A percentile compares a stretch with the other conserved stretches of the same genome.
Conservation (phyloP, 2,113 vertebrate species). For the Galbula dea region DNA sequence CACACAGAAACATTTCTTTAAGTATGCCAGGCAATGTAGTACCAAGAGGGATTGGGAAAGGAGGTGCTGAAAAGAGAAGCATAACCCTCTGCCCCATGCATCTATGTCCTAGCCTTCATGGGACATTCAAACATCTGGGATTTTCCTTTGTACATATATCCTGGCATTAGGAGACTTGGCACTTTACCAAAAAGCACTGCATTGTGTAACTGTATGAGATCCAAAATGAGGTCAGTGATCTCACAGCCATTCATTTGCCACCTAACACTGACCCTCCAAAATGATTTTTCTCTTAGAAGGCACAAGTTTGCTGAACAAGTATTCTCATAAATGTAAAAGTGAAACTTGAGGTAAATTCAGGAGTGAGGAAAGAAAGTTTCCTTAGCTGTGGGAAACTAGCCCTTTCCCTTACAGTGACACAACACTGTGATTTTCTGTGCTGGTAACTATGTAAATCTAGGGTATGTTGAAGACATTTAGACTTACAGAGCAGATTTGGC, state of each 20-base stretch:
- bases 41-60: not conserved
- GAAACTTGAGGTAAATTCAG: not conserved
- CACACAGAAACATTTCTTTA: not conserved
- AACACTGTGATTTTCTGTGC: not conserved
- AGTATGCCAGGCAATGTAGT: not conserved
- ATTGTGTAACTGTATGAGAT: not conserved
- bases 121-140: not conserved
- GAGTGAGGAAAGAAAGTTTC: not conserved
- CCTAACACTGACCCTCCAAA: not conserved
- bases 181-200: not conserved
- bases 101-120: not conserved
- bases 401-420: not conserved
- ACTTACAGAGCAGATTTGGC: not conserved
- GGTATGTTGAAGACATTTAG: constrained; percentile 19
- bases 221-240: not conserved
- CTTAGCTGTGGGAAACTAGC: not conserved
- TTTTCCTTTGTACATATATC: constrained; percentile 15
- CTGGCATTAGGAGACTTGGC: not conserved
- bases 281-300: not conserved
- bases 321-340: too few relatives aligned
- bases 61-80: not conserved
- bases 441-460: not conserved
- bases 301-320: not conserved
- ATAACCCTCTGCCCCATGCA: not conserved
- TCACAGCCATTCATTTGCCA: not conserved